phyloP scores from a whole-genome alignment of 2,113 vertebrate species.

The Bagarius yarrelli region DNA sequence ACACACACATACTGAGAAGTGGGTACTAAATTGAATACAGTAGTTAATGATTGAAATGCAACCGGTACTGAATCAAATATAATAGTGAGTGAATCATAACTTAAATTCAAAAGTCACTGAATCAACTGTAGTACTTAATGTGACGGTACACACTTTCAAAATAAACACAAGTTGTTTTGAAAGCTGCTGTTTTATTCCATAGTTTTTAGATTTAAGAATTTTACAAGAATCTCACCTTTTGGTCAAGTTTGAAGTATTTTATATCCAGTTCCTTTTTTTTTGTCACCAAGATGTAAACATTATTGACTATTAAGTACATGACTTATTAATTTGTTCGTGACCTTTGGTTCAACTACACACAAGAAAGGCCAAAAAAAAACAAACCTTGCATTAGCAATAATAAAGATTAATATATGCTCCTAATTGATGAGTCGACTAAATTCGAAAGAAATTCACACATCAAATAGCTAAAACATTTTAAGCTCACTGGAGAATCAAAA shows the following conservation, averaged over 20 bases:
- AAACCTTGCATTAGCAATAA: background rate
- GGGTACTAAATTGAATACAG: no score
- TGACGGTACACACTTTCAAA: no score
- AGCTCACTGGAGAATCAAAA: background rate
- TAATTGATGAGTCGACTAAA: background rate
- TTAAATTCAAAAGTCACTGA: no score
- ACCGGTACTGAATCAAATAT: no score
- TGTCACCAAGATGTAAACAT: slow-evolving; percentile 27
- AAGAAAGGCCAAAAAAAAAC: background rate
- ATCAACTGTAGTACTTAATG: no score
- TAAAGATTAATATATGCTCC: background rate
- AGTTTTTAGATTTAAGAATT: background rate
- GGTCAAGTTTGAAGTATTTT: slow-evolving; percentile 21
- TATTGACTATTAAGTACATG: slow-evolving; percentile 7
- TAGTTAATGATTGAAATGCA: no score
- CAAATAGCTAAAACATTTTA: background rate
- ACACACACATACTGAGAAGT: no score
- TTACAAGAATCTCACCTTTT: background rate
- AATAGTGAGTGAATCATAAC: no score
- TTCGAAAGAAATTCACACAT: background rate
- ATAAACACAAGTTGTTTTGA: background rate
- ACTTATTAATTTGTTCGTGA: slow-evolving; percentile 14
- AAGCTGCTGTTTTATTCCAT: slow-evolving; percentile 14
- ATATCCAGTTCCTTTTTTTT: slow-evolving; percentile 25
- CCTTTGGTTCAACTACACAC: slow-evolving; percentile 9